Percentiles rank a stretch among this genome's conserved stretches.
These are phyloP conservation scores for Erpetoichthys calabaricus DNA, from an alignment of 2,797 vertebrate species.

Conservation along the genomic window DNA sequence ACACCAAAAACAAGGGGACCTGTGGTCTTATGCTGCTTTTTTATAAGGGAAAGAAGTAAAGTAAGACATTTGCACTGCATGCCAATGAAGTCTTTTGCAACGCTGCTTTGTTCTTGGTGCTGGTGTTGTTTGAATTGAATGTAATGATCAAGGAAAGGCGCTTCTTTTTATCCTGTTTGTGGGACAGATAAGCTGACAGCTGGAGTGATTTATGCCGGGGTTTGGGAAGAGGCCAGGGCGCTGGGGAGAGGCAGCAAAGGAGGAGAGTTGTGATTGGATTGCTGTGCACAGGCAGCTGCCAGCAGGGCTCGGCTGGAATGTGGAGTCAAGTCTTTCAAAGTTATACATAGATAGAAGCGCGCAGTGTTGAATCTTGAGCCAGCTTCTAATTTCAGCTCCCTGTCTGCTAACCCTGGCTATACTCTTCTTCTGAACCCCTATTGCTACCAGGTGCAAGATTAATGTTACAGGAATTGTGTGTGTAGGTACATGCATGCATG, in stretches of 20 bases:
- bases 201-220: conserved; percentile 26
- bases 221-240: conserved; percentile 24
- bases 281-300: conserved; percentile 50
- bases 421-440: conserved; percentile 20
- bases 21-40: too few relatives aligned
- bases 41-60: too few relatives aligned
- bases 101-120: neutral
- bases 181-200: conserved; percentile 36
- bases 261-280: conserved; percentile 62
- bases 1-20: too few relatives aligned
- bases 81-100: too few relatives aligned
- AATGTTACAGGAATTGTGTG: neutral
- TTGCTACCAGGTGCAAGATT: neutral
- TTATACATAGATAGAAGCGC: conserved; percentile 86
- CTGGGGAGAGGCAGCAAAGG: conserved; percentile 32
- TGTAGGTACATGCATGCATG: too few relatives aligned
- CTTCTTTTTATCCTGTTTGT: conserved; percentile 20
- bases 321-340: conserved; percentile 79
- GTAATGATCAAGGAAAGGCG: conserved; percentile 25
- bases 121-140: neutral
- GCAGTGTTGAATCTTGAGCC: conserved; percentile 50
- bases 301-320: conserved; percentile 80
- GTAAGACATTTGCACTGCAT: too few relatives aligned
- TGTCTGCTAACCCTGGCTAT: conserved; percentile 26
- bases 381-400: conserved; percentile 61